A percentile compares a stretch with the other conserved stretches of the same genome.
Evolutionary conservation across 92 coral and sea anemone genomes (phyloP).

Genomic region (Epizoanthus rinbou): DNA sequence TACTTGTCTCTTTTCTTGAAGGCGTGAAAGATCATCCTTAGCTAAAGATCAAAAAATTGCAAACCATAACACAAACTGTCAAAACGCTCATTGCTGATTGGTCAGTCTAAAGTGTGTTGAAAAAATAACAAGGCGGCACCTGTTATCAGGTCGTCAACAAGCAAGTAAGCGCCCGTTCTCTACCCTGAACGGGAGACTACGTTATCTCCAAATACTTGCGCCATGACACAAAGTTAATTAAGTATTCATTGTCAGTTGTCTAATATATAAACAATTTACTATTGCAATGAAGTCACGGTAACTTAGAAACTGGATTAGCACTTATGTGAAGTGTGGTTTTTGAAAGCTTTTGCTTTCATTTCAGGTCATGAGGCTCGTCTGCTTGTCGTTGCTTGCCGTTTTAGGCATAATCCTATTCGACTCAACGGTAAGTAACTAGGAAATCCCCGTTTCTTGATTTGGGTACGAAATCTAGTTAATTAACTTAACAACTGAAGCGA

Average conservation of each 20-base stretch:
- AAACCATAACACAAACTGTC: constrained; percentile 61
- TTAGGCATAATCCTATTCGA: constrained; percentile 89
- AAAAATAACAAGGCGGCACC: constrained; percentile 72
- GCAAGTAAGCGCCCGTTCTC: constrained; percentile 78
- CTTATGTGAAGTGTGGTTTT: constrained; percentile 75
- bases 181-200: constrained; percentile 87
- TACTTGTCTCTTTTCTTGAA: constrained; percentile 25
- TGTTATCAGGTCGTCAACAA: constrained; percentile 54
- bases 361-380: constrained; percentile 99
- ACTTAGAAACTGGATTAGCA: constrained; percentile 60
- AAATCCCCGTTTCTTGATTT: constrained; percentile 19
- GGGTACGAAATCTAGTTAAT: constrained; percentile 3
- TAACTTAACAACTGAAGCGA: neutral
- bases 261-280: constrained; percentile 98
- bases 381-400: constrained; percentile 93
- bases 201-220: constrained; percentile 95
- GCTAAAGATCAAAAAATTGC: constrained; percentile 72
- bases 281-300: constrained; percentile 94
- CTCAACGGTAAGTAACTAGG: constrained; percentile 84
- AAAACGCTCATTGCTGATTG: constrained; percentile 69
- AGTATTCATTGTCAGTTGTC: constrained; percentile 89
- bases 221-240: constrained; percentile 94
- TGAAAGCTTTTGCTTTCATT: constrained; percentile 78
- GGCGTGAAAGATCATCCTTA: constrained; percentile 48
- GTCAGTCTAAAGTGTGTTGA: constrained; percentile 43